phyloP scores from a whole-genome alignment of 2,797 vertebrate genomes.

The Kryptopterus vitreolus region DNA sequence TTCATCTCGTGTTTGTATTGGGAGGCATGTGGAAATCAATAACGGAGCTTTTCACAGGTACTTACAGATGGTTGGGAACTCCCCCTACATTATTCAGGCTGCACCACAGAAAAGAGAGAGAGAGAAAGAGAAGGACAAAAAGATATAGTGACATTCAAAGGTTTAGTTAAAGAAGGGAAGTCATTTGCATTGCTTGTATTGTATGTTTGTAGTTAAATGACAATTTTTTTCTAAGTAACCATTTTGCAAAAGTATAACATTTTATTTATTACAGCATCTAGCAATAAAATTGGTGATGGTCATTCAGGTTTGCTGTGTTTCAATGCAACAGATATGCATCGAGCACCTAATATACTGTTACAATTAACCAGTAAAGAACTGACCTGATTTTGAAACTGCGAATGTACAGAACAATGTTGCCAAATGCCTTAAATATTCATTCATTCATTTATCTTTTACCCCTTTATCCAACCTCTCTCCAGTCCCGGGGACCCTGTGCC shows the following conservation, averaged over 20 bases:
- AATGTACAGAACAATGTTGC: no score
- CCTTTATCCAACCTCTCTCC: no score
- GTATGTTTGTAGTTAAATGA: constrained; percentile 10
- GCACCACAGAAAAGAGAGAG: no score
- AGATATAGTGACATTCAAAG: no score
- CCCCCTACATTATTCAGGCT: constrained; percentile 28
- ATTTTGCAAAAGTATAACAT: not conserved
- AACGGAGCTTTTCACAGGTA: constrained; percentile 53
- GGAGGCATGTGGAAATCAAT: constrained; percentile 53
- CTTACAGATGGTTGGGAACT: constrained; percentile 49
- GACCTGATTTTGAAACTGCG: not conserved
- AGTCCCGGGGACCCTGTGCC: no score
- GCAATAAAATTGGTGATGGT: not conserved
- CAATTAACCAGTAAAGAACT: not conserved
- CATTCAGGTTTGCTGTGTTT: not conserved
- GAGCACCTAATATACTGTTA: not conserved
- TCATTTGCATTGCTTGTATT: constrained; percentile 13
- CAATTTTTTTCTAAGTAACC: not conserved
- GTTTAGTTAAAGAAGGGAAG: not conserved
- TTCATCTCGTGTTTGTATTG: constrained; percentile 50
- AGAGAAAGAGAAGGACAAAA: no score
- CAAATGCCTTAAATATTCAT: no score
- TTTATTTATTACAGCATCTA: no score
- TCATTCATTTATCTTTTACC: no score
- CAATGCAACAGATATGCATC: not conserved